Percentiles rank a stretch among this genome's conserved stretches.
These are phyloP conservation scores for Phymanthus crucifer DNA, from an alignment of 92 coral and sea anemone species.

Conservation along the genomic window DNA sequence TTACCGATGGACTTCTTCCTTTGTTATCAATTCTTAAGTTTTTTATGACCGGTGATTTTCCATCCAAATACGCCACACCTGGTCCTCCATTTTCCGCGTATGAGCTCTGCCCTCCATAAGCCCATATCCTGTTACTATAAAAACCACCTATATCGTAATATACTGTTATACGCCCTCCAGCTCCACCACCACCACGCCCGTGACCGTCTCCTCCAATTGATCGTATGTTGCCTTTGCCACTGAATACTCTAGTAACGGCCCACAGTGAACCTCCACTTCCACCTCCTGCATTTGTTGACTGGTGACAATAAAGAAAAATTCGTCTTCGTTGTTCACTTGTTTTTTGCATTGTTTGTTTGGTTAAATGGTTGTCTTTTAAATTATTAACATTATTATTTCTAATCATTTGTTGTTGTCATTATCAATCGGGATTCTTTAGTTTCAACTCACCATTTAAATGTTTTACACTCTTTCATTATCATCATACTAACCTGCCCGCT, in stretches of 20 bases:
- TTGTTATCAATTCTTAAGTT: constrained; percentile 68
- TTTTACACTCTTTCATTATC: neutral
- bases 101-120: constrained; percentile 54
- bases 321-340: too few species aligned
- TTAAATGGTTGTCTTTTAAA: too few species aligned
- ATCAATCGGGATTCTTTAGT: too few species aligned
- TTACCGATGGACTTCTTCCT: constrained; percentile 59
- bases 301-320: neutral
- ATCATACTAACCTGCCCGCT: constrained; percentile 51
- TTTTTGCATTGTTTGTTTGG: too few species aligned
- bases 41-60: constrained; percentile 49
- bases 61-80: constrained; percentile 67
- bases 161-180: constrained; percentile 73
- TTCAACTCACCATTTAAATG: neutral
- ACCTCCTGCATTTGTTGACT: constrained; percentile 65
- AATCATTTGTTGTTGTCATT: too few species aligned
- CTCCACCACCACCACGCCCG: constrained; percentile 72
- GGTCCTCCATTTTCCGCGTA: constrained; percentile 70
- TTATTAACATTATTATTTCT: too few species aligned
- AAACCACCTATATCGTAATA: constrained; percentile 56
- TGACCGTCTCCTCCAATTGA: constrained; percentile 60
- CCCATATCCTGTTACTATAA: constrained; percentile 61
- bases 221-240: constrained; percentile 51
- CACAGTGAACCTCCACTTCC: constrained; percentile 76
- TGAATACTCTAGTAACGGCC: constrained; percentile 45